A percentile compares a stretch with the other conserved stretches of the same genome.
phyloP scores from a whole-genome alignment of 2,113 vertebrate genomes.

The Pampusana beccarii region DNA sequence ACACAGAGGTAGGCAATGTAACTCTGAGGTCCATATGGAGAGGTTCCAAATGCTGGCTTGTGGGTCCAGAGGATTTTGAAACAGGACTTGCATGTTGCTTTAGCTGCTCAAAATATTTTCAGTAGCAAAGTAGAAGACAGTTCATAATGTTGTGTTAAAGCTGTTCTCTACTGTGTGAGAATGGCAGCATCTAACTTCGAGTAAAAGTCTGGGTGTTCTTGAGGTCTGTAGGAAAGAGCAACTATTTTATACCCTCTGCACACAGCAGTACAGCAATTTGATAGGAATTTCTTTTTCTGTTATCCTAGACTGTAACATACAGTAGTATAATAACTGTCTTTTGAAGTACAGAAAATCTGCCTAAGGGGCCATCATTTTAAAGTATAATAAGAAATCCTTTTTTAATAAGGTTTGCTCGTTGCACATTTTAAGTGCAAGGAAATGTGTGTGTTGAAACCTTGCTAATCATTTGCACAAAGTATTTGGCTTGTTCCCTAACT shows the following conservation, averaged over 20 bases:
- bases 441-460: not conserved
- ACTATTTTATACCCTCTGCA: not conserved
- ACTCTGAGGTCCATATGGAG: not conserved
- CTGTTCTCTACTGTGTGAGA: not conserved
- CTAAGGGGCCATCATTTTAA: not conserved
- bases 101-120: not conserved
- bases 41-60: not conserved
- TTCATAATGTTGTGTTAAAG: not conserved
- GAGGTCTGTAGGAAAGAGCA: not conserved
- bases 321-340: not conserved
- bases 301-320: not conserved
- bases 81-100: not conserved
- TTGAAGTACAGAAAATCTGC: constrained; percentile 9
- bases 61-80: not conserved
- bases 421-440: not conserved
- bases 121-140: not conserved
- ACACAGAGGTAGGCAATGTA: not conserved
- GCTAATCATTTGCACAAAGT: constrained; percentile 45
- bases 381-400: not conserved
- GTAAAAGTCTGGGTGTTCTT: not conserved
- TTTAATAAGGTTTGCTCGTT: constrained; percentile 28
- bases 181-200: not conserved
- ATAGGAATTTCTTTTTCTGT: not conserved
- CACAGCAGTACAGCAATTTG: not conserved
- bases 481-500: not conserved